Conservation (phyloP, 2,888 invertebrate species). For the Cartodere bifasciata region DNA sequence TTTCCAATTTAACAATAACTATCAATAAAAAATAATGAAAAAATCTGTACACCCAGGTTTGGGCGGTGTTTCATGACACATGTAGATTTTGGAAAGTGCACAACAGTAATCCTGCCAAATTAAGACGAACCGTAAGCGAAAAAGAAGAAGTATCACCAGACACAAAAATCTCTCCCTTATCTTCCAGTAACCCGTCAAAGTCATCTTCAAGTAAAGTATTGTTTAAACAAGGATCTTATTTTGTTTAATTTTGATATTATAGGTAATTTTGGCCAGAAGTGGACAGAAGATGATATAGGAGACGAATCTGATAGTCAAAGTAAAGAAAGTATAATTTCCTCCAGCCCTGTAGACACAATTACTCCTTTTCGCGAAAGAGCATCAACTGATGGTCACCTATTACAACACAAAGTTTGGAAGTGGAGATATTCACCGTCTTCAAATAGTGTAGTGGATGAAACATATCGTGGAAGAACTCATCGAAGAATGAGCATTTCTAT, state of each 20-base stretch:
- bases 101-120: constrained; percentile 49
- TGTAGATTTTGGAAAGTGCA: constrained; percentile 64
- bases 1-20: no score
- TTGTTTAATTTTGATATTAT: constrained; percentile 4
- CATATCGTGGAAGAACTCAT: constrained; percentile 38
- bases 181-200: constrained; percentile 29
- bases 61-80: constrained; percentile 62
- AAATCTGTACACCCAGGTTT: constrained; percentile 46
- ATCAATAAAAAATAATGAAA: no score
- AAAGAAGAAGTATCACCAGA: constrained; percentile 42
- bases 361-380: constrained; percentile 60
- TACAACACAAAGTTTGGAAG: constrained; percentile 46
- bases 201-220: constrained; percentile 24
- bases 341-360: constrained; percentile 27
- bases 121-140: constrained; percentile 46
- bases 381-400: constrained; percentile 57
- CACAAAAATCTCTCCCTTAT: constrained; percentile 35
- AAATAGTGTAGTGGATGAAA: constrained; percentile 22
- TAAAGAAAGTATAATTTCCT: constrained; percentile 22
- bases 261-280: constrained; percentile 39
- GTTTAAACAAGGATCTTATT: constrained; percentile 19
- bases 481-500: constrained; percentile 71
- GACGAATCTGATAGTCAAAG: constrained; percentile 43
- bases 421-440: constrained; percentile 40
- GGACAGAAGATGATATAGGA: constrained; percentile 50